These are phyloP conservation scores for Lasioglossum zephyrum DNA, from an alignment of 2,888 invertebrate genomes.

Conservation along the genomic window DNA sequence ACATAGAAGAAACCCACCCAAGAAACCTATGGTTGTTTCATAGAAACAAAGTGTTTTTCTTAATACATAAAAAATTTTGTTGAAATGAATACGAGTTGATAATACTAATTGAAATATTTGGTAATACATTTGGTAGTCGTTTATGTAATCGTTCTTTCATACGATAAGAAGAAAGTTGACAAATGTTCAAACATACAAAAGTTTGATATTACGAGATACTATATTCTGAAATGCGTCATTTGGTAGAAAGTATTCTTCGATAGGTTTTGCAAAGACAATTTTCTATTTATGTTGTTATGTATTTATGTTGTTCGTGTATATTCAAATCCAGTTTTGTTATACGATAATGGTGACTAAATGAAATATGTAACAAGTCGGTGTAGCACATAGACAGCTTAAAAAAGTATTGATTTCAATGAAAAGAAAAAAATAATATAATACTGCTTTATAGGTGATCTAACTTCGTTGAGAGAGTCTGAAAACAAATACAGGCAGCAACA, in stretches of 20 bases:
- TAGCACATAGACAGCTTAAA: constrained; percentile 60
- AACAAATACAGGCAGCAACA: constrained; percentile 93
- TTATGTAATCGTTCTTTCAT: not conserved
- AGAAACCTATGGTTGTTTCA: too few relatives aligned
- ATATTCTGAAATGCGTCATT: not conserved
- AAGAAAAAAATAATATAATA: constrained; percentile 54
- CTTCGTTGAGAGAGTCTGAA: constrained; percentile 90
- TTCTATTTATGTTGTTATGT: not conserved
- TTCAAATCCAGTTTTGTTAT: not conserved
- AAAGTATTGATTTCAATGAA: constrained; percentile 22
- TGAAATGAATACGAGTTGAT: not conserved
- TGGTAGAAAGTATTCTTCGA: not conserved
- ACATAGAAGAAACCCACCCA: not conserved
- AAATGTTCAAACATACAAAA: not conserved
- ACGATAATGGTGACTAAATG: not conserved
- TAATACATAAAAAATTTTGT: not conserved
- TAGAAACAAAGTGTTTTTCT: not conserved
- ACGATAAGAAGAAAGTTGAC: not conserved
- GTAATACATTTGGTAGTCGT: too few relatives aligned
- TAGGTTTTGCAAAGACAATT: not conserved
- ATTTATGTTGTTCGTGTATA: not conserved
- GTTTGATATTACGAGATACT: not conserved
- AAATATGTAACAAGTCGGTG: constrained; percentile 41
- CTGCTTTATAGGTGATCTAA: constrained; percentile 88
- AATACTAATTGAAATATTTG: not conserved